phyloP scores from a whole-genome alignment of 2,113 vertebrate genomes.

The Alosa alosa region DNA sequence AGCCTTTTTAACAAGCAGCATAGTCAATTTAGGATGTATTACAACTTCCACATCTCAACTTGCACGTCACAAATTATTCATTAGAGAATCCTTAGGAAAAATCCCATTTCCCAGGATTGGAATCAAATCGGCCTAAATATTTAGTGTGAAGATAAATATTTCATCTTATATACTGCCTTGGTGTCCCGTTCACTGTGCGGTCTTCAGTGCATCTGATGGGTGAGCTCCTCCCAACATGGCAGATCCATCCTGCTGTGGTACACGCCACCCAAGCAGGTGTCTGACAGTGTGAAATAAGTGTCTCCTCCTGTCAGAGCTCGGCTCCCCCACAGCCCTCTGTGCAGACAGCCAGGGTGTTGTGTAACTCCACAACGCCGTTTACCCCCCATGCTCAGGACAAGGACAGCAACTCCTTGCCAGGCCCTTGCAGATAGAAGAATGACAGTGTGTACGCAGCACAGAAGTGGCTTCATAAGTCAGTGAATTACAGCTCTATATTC shows the following conservation, averaged over 20 bases:
- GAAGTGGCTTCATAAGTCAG: background rate
- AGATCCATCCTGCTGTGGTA: background rate
- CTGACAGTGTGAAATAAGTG: conserved; percentile 2
- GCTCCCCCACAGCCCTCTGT: background rate
- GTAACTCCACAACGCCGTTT: background rate
- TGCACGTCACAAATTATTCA: background rate
- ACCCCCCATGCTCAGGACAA: background rate
- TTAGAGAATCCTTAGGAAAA: background rate
- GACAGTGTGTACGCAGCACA: background rate
- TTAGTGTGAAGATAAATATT: background rate
- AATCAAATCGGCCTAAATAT: background rate
- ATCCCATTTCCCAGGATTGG: background rate
- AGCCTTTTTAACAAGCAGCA: background rate
- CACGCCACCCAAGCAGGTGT: background rate
- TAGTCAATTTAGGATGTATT: background rate
- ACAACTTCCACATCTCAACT: background rate
- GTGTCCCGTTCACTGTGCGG: background rate
- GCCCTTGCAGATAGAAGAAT: background rate
- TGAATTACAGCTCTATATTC: background rate
- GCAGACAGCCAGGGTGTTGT: background rate
- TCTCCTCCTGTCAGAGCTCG: background rate
- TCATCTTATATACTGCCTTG: background rate
- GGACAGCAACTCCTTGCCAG: background rate
- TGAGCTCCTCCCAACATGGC: background rate
- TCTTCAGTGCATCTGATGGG: background rate